phyloP scores from a whole-genome alignment of 2,797 vertebrate species.

The Chelmon rostratus region DNA sequence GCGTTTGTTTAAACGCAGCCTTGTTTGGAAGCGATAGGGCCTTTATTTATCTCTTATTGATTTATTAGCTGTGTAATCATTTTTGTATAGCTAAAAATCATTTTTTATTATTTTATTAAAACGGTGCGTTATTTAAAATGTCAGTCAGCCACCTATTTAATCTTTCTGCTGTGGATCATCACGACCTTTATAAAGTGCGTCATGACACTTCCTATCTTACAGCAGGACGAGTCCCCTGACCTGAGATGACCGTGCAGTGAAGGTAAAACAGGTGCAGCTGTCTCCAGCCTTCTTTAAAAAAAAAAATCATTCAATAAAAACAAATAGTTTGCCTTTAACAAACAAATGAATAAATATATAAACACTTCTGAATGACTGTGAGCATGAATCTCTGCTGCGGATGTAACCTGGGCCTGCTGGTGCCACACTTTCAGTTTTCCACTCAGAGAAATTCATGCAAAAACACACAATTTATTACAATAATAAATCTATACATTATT shows the following conservation, averaged over 20 bases:
- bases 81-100: too few relatives aligned
- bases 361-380: not conserved
- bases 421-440: not conserved
- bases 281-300: not conserved
- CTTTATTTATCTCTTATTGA: constrained; percentile 2
- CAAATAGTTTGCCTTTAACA: not conserved
- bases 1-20: not conserved
- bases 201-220: not conserved
- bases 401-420: not conserved
- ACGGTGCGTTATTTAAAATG: not conserved
- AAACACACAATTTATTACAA: not conserved
- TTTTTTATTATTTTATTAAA: not conserved
- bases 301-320: not conserved
- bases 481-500: too few relatives aligned
- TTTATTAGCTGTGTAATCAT: not conserved
- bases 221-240: not conserved
- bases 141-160: not conserved
- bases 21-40: not conserved
- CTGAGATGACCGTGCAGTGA: not conserved
- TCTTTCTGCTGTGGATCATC: not conserved
- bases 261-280: not conserved
- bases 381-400: not conserved
- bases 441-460: not conserved
- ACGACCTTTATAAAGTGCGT: not conserved
- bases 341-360: not conserved